Conservation (phyloP, 64 coral and sea anemone genomes). For the Dendronephthya gigantea region DNA sequence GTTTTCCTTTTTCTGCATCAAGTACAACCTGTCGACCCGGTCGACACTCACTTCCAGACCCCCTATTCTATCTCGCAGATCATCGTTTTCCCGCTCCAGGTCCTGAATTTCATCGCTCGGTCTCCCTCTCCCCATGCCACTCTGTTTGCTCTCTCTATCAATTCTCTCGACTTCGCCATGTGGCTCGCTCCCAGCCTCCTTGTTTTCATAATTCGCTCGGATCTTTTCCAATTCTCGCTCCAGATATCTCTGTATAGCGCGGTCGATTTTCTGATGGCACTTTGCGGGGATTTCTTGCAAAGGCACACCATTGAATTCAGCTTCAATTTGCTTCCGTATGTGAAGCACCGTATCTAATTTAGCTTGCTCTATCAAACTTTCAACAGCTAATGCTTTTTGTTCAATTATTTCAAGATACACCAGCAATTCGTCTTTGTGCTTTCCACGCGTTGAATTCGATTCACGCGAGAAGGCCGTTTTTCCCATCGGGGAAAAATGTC, state of each 20-base stretch:
- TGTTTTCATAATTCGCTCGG: not conserved
- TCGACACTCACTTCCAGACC: not conserved
- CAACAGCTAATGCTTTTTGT: not conserved
- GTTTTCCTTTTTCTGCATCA: slow-evolving; percentile 18
- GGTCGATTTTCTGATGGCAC: slow-evolving; percentile 3
- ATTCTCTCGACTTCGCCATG: not conserved
- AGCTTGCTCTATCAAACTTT: slow-evolving; percentile 4
- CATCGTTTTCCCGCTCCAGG: not conserved
- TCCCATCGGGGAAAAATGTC: not conserved
- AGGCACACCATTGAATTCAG: not conserved
- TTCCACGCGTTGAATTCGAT: not conserved
- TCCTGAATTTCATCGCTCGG: not conserved
- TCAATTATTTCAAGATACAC: not conserved
- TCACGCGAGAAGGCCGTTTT: not conserved
- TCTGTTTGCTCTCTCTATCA: not conserved
- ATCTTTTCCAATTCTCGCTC: not conserved
- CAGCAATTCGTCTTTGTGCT: not conserved
- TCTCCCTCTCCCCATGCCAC: not conserved
- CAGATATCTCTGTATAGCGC: not conserved
- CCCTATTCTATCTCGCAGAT: not conserved
- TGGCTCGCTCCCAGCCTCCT: not conserved
- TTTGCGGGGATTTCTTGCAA: slow-evolving; percentile 3
- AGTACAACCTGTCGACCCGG: not conserved
- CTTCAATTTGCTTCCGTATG: not conserved
- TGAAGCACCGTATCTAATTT: not conserved